Evolutionary conservation across 2,888 invertebrate species (phyloP).

Genomic region (Brassicogethes aeneus): DNA sequence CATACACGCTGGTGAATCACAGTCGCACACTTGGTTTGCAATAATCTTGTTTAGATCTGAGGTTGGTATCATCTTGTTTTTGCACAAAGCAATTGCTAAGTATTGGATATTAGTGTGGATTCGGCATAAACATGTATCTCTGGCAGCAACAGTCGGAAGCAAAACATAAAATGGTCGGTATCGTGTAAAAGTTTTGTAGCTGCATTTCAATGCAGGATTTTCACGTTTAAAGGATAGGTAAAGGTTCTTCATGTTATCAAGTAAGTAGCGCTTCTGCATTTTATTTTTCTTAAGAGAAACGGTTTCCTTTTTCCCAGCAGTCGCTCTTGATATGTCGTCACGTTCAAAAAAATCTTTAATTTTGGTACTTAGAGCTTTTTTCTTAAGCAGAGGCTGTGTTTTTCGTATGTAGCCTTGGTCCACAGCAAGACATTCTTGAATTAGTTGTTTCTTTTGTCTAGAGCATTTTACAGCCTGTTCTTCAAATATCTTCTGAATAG

Average conservation of each 20-base stretch:
- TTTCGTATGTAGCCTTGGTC: too few relatives aligned
- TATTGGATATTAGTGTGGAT: slow-evolving; percentile 3
- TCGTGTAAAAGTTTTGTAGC: slow-evolving; percentile 2
- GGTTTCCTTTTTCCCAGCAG: slow-evolving; percentile 4
- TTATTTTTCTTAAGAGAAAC: slow-evolving; percentile 1
- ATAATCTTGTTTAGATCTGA: too few relatives aligned
- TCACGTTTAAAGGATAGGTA: slow-evolving; percentile 1
- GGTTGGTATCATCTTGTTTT: slow-evolving; percentile 1
- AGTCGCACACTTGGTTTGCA: neutral
- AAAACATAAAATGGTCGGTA: slow-evolving; percentile 6
- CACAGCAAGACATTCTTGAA: too few relatives aligned
- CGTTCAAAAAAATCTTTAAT: too few relatives aligned
- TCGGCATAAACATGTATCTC: slow-evolving; percentile 6
- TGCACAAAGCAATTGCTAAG: slow-evolving; percentile 1
- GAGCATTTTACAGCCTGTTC: too few relatives aligned
- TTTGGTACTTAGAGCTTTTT: too few relatives aligned
- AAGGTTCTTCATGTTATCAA: slow-evolving; percentile 6
- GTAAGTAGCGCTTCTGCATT: slow-evolving; percentile 5
- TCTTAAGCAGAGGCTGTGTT: too few relatives aligned
- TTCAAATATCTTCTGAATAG: too few relatives aligned
- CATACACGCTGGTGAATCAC: neutral
- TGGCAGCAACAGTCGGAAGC: slow-evolving; percentile 3
- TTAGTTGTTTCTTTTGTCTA: too few relatives aligned
- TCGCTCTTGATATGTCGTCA: slow-evolving; percentile 4
- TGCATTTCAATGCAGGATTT: neutral